A percentile compares a stretch with the other conserved stretches of the same genome.
Conservation (phyloP, 2,797 vertebrate species). For the Catamblyrhynchus diadema region DNA sequence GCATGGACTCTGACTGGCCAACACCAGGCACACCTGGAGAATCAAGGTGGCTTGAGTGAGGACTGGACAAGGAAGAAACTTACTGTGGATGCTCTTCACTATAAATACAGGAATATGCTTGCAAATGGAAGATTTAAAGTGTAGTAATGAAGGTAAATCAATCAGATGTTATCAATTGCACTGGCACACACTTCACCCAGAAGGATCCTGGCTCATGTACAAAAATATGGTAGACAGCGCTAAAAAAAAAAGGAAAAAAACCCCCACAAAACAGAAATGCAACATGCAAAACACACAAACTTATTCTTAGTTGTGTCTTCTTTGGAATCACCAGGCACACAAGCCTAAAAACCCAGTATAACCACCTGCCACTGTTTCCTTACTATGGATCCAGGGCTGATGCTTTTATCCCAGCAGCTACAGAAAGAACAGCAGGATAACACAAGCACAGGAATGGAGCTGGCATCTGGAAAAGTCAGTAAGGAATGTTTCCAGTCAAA, state of each 20-base stretch:
- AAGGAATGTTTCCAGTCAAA: constrained; percentile 55
- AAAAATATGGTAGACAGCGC: background rate
- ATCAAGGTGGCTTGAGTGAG: background rate
- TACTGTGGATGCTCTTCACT: fast-evolving
- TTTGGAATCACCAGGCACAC: background rate
- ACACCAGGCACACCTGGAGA: background rate
- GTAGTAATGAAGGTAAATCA: background rate
- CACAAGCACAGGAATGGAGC: background rate
- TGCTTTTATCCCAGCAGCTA: background rate
- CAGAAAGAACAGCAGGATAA: constrained; percentile 26
- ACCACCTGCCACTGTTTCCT: background rate
- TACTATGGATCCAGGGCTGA: background rate
- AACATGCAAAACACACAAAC: background rate
- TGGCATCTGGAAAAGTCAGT: background rate
- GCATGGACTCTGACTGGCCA: fast-evolving
- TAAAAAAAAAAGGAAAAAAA: background rate
- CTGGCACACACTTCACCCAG: background rate
- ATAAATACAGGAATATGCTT: background rate
- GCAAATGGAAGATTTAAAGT: background rate
- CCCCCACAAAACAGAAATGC: background rate
- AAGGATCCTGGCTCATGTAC: background rate
- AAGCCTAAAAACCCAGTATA: background rate
- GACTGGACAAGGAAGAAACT: background rate
- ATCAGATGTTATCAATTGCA: background rate
- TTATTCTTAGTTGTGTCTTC: background rate